Conservation (phyloP, 2,113 vertebrate species). For the Epinephelus lanceolatus region DNA sequence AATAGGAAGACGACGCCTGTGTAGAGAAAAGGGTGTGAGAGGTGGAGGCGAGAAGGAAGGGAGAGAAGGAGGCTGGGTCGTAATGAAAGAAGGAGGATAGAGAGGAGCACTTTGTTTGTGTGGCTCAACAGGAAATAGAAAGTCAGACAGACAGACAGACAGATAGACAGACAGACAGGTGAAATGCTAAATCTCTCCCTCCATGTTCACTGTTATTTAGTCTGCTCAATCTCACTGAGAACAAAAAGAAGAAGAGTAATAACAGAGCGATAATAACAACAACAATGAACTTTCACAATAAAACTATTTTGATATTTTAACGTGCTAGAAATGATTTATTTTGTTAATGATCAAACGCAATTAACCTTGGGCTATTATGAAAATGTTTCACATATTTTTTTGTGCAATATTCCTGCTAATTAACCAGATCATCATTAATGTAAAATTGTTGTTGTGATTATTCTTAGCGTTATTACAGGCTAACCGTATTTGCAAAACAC, state of each 20-base stretch:
- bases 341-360: constrained; percentile 82
- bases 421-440: constrained; percentile 73
- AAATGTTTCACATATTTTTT: constrained; percentile 73
- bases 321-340: constrained; percentile 84
- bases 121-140: constrained; percentile 40
- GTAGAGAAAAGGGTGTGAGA: constrained; percentile 58
- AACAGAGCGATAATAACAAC: constrained; percentile 84
- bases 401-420: constrained; percentile 78
- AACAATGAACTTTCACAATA: constrained; percentile 80
- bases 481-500: constrained; percentile 71
- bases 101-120: constrained; percentile 33
- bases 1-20: constrained; percentile 95
- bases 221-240: constrained; percentile 68
- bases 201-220: constrained; percentile 75
- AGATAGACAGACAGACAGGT: constrained; percentile 19
- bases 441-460: constrained; percentile 86
- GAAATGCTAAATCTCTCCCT: constrained; percentile 64
- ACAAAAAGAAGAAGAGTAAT: constrained; percentile 73
- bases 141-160: constrained; percentile 11
- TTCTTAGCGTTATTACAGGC: constrained; percentile 80
- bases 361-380: constrained; percentile 82
- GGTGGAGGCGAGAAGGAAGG: constrained; percentile 9
- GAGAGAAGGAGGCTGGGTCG: constrained; percentile 14
- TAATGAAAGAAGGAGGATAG: constrained; percentile 29
- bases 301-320: constrained; percentile 85